Conservation (phyloP, 1,140 invertebrate genomes). For the Drosophila eugracilis region DNA sequence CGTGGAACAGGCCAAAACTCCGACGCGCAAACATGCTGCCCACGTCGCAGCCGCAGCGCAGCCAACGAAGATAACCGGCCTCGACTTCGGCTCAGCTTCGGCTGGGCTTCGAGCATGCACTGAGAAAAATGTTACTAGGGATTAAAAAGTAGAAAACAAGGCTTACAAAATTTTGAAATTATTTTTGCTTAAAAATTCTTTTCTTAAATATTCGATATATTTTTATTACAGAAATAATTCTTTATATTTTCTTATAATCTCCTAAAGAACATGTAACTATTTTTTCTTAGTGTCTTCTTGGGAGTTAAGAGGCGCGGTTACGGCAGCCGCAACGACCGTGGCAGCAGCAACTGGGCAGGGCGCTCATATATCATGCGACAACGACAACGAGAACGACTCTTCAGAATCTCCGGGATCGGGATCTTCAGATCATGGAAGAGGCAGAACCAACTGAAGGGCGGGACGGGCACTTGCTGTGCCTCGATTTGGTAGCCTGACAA, state of each 20-base stretch:
- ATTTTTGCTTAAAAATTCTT: too few species aligned
- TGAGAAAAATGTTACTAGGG: neutral
- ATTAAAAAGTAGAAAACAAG: neutral
- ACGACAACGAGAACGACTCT: constrained; percentile 69
- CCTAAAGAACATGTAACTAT: neutral
- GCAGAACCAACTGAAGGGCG: constrained; percentile 33
- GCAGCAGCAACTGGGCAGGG: constrained; percentile 63
- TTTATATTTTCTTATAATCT: neutral
- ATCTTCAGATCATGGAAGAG: constrained; percentile 49
- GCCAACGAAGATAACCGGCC: constrained; percentile 63
- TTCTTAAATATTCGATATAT: too few species aligned
- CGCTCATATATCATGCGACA: constrained; percentile 77
- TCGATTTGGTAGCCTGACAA: constrained; percentile 76
- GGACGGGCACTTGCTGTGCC: constrained; percentile 52
- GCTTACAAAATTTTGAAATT: neutral
- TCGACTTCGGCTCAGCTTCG: constrained; percentile 39
- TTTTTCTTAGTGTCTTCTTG: constrained; percentile 30
- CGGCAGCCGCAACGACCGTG: constrained; percentile 26
- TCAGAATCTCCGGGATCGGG: constrained; percentile 63
- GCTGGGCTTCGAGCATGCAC: constrained; percentile 38
- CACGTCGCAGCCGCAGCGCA: constrained; percentile 30
- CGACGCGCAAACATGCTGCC: constrained; percentile 27
- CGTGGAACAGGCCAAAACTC: constrained; percentile 31
- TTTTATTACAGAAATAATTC: too few species aligned
- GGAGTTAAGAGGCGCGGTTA: constrained; percentile 58